phyloP scores from a whole-genome alignment of 2,888 invertebrate species.

The Melipona beecheii region DNA sequence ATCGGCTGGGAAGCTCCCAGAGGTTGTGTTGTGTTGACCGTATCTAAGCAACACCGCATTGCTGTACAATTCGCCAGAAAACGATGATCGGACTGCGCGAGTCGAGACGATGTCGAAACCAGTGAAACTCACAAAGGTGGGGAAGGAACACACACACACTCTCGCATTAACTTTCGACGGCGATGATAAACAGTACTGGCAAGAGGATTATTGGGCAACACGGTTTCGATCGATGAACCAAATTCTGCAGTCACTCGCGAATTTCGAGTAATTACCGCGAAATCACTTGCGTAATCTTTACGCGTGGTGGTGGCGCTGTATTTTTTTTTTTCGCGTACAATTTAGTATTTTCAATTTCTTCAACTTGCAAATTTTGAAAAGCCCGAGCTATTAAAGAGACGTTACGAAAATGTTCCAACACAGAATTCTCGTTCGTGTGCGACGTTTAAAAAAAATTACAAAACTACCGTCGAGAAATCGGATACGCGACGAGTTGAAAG shows the following conservation, averaged over 20 bases:
- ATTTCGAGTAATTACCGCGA: not conserved
- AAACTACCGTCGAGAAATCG: not conserved
- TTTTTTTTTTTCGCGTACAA: not conserved
- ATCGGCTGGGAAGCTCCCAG: slow-evolving; percentile 5
- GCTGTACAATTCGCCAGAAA: slow-evolving; percentile 56
- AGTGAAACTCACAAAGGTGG: not conserved
- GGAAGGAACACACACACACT: not conserved
- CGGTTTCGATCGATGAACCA: not conserved
- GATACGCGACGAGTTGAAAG: not conserved
- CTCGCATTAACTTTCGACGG: slow-evolving; percentile 26
- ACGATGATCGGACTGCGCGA: slow-evolving; percentile 48
- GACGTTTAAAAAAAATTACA: too few species aligned
- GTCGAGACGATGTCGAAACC: slow-evolving; percentile 37
- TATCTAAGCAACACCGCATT: slow-evolving; percentile 71
- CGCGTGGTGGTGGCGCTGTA: not conserved
- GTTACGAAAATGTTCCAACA: too few species aligned
- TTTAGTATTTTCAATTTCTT: too few species aligned
- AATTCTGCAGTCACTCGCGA: not conserved
- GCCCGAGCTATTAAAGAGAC: too few species aligned
- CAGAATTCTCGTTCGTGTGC: too few species aligned
- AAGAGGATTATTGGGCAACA: slow-evolving; percentile 8
- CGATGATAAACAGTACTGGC: not conserved
- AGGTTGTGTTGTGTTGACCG: slow-evolving; percentile 61
- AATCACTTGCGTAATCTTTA: not conserved
- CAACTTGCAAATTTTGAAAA: not conserved